These are phyloP conservation scores for Porites lobata DNA, from an alignment of 92 coral and sea anemone species.

Conservation along the genomic window DNA sequence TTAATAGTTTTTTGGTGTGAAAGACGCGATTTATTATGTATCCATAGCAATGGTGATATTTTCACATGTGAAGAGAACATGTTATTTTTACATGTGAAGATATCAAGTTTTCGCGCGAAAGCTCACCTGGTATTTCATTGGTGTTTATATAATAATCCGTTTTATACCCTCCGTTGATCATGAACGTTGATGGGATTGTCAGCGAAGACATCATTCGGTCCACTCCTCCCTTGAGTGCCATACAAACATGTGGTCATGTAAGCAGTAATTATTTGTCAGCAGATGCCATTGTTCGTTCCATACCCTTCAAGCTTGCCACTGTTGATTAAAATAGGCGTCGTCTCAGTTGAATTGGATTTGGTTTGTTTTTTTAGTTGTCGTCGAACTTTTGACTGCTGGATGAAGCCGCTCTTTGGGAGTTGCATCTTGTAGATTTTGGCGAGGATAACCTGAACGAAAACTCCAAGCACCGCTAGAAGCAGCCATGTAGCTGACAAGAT, in stretches of 20 bases:
- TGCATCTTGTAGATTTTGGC: constrained; percentile 46
- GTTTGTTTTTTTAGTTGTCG: constrained; percentile 58
- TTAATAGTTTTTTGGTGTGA: too few relatives aligned
- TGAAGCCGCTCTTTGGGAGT: constrained; percentile 82
- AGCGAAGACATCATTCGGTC: too few relatives aligned
- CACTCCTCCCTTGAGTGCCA: too few relatives aligned
- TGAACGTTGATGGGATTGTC: too few relatives aligned
- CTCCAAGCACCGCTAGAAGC: constrained; percentile 74
- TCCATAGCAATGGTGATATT: too few relatives aligned
- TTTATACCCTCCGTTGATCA: too few relatives aligned
- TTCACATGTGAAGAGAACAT: too few relatives aligned
- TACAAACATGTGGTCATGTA: not conserved
- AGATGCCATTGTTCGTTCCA: constrained; percentile 54
- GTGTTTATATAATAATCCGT: too few relatives aligned
- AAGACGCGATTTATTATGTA: too few relatives aligned
- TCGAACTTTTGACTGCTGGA: constrained; percentile 70
- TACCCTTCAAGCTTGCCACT: not conserved
- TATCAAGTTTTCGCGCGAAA: too few relatives aligned
- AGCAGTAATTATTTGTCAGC: constrained; percentile 31
- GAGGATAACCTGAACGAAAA: constrained; percentile 66
- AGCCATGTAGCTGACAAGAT: constrained; percentile 81
- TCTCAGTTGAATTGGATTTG: constrained; percentile 44
- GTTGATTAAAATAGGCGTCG: constrained; percentile 77
- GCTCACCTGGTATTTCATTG: too few relatives aligned
- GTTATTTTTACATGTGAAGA: too few relatives aligned